Conservation (phyloP, 2,888 invertebrate genomes). For the Drosophila melanosoma region DNA sequence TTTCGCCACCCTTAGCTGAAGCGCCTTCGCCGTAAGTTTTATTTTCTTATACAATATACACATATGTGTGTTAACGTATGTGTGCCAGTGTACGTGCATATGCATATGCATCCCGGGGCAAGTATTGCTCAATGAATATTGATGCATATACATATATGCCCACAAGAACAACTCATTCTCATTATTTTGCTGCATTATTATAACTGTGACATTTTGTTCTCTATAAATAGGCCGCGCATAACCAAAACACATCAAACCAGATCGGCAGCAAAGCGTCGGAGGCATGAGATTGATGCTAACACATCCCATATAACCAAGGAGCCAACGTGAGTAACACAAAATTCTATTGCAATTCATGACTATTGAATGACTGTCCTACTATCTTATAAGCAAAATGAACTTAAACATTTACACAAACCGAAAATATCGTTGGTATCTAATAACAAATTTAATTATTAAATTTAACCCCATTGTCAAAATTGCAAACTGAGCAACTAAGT, state of each 20-base stretch:
- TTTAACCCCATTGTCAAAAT: neutral
- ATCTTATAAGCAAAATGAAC: neutral
- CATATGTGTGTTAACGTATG: neutral
- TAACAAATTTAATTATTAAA: neutral
- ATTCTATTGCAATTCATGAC: neutral
- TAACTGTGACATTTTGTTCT: constrained; percentile 33
- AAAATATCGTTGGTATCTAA: neutral
- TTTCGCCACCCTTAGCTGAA: constrained; percentile 77
- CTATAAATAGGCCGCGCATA: constrained; percentile 79
- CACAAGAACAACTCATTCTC: constrained; percentile 22
- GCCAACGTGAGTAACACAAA: constrained; percentile 81
- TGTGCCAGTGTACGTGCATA: neutral
- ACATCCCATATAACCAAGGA: constrained; percentile 85
- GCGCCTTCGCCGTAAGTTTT: constrained; percentile 83
- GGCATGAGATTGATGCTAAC: constrained; percentile 87
- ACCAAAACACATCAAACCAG: constrained; percentile 80
- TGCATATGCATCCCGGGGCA: constrained; percentile 23
- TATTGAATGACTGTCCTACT: neutral
- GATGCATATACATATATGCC: constrained; percentile 11
- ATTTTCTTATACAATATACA: constrained; percentile 14
- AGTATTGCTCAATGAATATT: constrained; percentile 37
- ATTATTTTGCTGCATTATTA: constrained; percentile 27
- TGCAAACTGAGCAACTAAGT: neutral
- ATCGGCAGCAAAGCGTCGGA: constrained; percentile 86
- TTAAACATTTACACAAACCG: neutral